phyloP scores from a whole-genome alignment of 2,113 vertebrate species.

The Diphyllodes magnificus region DNA sequence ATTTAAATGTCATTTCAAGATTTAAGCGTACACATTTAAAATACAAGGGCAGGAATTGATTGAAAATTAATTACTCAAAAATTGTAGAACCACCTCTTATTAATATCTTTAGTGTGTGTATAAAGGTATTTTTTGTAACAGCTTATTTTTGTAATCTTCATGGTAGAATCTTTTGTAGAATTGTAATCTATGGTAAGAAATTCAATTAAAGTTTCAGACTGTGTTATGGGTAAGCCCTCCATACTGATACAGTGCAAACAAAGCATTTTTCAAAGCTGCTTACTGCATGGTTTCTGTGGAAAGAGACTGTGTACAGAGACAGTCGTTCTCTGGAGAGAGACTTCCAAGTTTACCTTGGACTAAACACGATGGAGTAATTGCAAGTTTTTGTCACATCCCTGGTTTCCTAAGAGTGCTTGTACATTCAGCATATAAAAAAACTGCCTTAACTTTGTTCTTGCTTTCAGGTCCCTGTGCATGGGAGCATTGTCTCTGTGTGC shows the following conservation, averaged over 20 bases:
- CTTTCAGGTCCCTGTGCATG: background rate
- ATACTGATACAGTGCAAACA: background rate
- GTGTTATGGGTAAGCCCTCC: background rate
- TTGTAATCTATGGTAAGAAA: background rate
- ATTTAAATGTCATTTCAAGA: background rate
- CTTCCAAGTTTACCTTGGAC: conserved; percentile 16
- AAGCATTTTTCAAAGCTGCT: conserved; percentile 45
- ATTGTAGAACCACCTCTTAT: background rate
- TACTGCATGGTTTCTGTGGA: background rate
- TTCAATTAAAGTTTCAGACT: background rate
- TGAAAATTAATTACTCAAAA: background rate
- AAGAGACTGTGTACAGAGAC: background rate
- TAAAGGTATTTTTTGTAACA: background rate
- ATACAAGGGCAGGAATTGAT: background rate
- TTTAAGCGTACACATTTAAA: background rate
- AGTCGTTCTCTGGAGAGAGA: background rate
- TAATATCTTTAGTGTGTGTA: background rate
- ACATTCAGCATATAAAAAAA: background rate
- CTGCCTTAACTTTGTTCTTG: background rate
- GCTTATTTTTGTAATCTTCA: background rate
- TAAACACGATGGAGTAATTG: background rate
- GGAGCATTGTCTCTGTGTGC: background rate
- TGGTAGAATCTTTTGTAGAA: background rate
- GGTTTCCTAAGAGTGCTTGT: background rate
- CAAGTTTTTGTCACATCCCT: background rate